phyloP scores from a whole-genome alignment of 2,797 vertebrate genomes.

The Danio jaintianensis region DNA sequence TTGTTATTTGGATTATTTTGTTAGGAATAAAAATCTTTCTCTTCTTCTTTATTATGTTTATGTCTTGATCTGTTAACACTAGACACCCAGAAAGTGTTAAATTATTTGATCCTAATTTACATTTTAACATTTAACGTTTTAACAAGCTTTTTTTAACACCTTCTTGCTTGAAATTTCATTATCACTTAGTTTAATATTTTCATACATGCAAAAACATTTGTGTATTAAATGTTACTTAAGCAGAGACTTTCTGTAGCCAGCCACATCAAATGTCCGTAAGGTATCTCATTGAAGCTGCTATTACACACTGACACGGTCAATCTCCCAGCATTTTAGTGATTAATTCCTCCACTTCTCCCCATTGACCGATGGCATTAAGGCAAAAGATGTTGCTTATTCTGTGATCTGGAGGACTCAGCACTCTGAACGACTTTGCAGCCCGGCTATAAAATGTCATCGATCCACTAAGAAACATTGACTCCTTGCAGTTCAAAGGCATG shows the following conservation, averaged over 20 bases:
- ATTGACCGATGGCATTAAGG: neutral
- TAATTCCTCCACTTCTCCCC: constrained; percentile 25
- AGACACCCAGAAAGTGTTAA: no score
- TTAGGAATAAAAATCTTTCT: no score
- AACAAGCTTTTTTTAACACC: no score
- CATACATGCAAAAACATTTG: neutral
- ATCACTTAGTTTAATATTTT: neutral
- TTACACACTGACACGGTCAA: neutral
- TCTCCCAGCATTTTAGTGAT: neutral
- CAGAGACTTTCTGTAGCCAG: neutral
- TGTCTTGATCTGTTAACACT: neutral
- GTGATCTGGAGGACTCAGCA: constrained; percentile 27
- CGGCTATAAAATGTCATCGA: constrained; percentile 25
- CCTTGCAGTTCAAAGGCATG: neutral
- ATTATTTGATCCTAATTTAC: no score
- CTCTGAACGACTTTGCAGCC: constrained; percentile 18
- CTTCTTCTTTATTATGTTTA: no score
- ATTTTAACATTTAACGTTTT: no score
- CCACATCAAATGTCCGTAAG: neutral
- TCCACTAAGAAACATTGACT: constrained; percentile 31
- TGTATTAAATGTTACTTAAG: neutral
- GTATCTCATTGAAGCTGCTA: neutral
- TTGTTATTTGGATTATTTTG: neutral
- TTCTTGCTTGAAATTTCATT: no score
- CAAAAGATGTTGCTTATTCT: constrained; percentile 20